phyloP scores from a whole-genome alignment of 2,797 vertebrate species.

The Enteromius radiatus region DNA sequence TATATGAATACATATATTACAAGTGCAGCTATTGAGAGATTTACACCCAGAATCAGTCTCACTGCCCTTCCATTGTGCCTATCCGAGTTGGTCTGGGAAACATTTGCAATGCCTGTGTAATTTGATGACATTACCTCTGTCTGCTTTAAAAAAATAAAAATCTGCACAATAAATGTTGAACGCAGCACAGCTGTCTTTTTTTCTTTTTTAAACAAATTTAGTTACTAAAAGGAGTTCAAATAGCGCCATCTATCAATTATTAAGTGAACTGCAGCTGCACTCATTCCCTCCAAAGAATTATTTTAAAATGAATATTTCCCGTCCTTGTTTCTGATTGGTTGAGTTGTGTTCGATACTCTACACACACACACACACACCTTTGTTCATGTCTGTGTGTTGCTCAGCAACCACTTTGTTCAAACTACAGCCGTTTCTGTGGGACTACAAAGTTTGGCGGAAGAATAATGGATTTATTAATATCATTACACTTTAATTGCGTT shows the following conservation, averaged over 20 bases:
- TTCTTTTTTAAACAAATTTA: not conserved
- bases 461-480: too few species aligned
- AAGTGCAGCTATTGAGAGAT: slow-evolving; percentile 7
- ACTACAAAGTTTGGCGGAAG: too few species aligned
- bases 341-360: not conserved
- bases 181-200: not conserved
- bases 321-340: not conserved
- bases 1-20: not conserved
- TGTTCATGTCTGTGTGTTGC: not conserved
- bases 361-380: too few species aligned
- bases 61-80: not conserved
- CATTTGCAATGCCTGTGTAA: not conserved
- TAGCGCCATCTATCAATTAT: not conserved
- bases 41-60: not conserved
- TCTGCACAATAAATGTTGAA: slow-evolving; percentile 28
- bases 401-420: too few species aligned
- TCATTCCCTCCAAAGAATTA: not conserved
- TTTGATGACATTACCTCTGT: not conserved
- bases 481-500: too few species aligned
- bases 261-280: not conserved
- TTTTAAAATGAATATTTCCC: not conserved
- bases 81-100: not conserved
- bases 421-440: too few species aligned
- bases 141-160: not conserved
- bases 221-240: not conserved